Percentiles rank a stretch among this genome's conserved stretches.
These are phyloP conservation scores for Dynastes tityus DNA, from an alignment of 2,888 invertebrate genomes.

Conservation along the genomic window DNA sequence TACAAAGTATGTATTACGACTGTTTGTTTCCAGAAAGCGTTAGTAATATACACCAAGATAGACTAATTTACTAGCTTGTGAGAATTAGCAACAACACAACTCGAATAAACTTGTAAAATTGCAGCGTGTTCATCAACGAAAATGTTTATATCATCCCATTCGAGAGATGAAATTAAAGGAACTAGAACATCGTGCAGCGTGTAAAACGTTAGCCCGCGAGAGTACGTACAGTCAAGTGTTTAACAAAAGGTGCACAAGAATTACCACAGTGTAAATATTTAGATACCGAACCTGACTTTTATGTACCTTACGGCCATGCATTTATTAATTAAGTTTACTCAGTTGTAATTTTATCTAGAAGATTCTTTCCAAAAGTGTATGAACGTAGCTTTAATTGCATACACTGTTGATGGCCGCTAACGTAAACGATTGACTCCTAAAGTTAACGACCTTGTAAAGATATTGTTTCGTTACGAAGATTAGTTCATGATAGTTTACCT, in stretches of 20 bases:
- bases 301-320: conserved; percentile 36
- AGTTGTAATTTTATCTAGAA: conserved; percentile 45
- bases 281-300: conserved; percentile 33
- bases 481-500: neutral
- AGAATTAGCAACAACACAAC: conserved; percentile 11
- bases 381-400: conserved; percentile 19
- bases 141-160: neutral
- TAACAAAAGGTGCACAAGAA: conserved; percentile 41
- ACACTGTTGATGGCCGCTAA: conserved; percentile 29
- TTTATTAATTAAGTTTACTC: conserved; percentile 46
- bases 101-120: conserved; percentile 5
- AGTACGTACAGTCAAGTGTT: conserved; percentile 38
- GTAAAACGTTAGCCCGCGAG: conserved; percentile 1
- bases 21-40: conserved; percentile 1
- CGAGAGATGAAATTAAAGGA: conserved; percentile 18
- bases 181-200: neutral
- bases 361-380: conserved; percentile 28
- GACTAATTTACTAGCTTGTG: conserved; percentile 25
- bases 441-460: conserved; percentile 3
- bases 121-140: conserved; percentile 8
- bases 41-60: conserved; percentile 15
- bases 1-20: neutral
- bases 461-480: neutral
- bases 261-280: conserved; percentile 43
- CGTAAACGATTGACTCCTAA: conserved; percentile 38